phyloP scores from a whole-genome alignment of 1,140 invertebrate species.

The Brachionus koreanus region DNA sequence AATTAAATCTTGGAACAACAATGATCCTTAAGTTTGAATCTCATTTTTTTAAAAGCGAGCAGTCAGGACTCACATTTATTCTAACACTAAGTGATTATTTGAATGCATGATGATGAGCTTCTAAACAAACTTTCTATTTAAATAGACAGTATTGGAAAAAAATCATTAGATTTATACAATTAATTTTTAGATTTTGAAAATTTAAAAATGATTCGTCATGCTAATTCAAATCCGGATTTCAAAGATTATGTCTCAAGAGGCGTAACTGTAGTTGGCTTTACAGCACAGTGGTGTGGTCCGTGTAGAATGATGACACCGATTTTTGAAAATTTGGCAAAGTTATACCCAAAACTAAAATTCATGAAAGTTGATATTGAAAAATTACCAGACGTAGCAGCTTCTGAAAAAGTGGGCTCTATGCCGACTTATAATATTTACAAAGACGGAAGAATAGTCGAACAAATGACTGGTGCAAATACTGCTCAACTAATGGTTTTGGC shows the following conservation, averaged over 20 bases:
- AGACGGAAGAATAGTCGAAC: background rate
- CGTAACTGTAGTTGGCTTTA: conserved; percentile 15
- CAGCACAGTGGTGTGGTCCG: conserved; percentile 32
- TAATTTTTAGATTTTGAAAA: background rate
- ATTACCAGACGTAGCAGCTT: background rate
- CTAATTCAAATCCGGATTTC: background rate
- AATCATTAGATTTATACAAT: background rate
- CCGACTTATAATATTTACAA: conserved; percentile 12
- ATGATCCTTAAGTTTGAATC: background rate
- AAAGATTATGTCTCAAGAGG: background rate
- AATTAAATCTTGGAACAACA: background rate
- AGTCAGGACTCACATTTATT: background rate
- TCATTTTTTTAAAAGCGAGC: background rate
- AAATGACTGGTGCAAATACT: background rate
- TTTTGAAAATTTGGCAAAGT: background rate
- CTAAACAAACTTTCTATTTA: background rate
- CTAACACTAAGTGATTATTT: background rate
- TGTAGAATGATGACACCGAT: conserved; percentile 24
- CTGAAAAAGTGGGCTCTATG: background rate
- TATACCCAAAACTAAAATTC: conserved; percentile 16
- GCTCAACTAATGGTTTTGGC: background rate
- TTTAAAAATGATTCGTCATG: background rate
- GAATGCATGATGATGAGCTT: background rate
- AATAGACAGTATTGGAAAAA: background rate
- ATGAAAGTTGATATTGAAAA: conserved; percentile 35